Evolutionary conservation across 2,797 vertebrate genomes (phyloP).

Genomic region (Tokudaia muenninki): DNA sequence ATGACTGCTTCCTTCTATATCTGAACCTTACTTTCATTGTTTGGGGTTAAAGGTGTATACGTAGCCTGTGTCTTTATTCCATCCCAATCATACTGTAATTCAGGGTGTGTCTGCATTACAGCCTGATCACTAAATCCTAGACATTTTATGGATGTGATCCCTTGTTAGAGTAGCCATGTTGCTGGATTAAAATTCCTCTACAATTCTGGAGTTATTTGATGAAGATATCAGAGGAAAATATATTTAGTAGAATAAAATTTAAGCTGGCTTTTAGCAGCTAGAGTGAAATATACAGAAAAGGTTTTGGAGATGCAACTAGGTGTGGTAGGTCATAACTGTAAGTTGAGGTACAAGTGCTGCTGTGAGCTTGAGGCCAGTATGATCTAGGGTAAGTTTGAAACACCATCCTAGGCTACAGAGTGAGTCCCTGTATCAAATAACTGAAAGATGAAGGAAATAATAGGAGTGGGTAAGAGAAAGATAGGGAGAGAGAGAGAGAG

Average conservation of each 20-base stretch:
- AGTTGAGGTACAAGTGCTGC: not conserved
- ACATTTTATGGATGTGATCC: no score
- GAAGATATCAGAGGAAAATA: not conserved
- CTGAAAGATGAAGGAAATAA: not conserved
- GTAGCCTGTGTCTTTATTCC: no score
- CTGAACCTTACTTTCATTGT: no score
- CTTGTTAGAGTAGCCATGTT: no score
- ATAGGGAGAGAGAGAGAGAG: not conserved
- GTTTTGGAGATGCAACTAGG: not conserved
- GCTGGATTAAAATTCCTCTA: no score
- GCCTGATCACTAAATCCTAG: no score
- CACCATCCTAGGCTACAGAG: not conserved
- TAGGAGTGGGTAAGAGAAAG: not conserved
- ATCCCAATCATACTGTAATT: no score
- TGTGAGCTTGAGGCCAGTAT: not conserved
- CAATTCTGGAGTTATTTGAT: constrained; percentile 2
- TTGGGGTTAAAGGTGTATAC: no score
- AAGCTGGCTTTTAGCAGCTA: not conserved
- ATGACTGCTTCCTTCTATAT: no score
- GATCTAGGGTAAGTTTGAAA: not conserved
- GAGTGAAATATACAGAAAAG: not conserved
- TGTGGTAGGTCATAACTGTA: not conserved
- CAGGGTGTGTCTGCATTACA: no score
- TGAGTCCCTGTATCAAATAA: not conserved
- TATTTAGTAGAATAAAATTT: not conserved